phyloP scores from a whole-genome alignment of 1,140 invertebrate species.

The Drosophila triauraria region DNA sequence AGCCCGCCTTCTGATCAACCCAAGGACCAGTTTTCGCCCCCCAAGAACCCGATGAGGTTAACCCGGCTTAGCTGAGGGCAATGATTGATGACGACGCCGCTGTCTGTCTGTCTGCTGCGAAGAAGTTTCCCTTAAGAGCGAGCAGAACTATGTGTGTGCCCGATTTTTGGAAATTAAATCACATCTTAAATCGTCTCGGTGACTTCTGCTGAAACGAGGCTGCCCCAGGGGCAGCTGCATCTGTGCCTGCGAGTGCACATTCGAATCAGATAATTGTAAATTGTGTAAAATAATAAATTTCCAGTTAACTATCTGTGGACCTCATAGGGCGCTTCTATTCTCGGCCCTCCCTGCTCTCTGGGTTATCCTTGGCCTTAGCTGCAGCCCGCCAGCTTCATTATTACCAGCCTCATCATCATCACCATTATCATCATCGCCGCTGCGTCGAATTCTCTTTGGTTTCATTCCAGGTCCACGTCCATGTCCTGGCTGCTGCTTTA shows the following conservation, averaged over 20 bases:
- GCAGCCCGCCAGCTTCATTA: conserved; percentile 31
- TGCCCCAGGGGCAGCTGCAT: conserved; percentile 34
- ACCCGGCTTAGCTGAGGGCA: conserved; percentile 24
- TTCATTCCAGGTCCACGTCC: conserved; percentile 42
- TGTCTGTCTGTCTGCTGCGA: conserved; percentile 10
- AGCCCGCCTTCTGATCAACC: conserved; percentile 14
- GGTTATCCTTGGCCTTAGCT: conserved; percentile 21
- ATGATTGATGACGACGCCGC: conserved; percentile 42
- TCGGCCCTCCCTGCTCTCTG: conserved; percentile 1
- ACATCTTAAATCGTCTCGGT: conserved; percentile 68
- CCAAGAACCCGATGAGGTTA: conserved; percentile 23
- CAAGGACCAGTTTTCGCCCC: neutral
- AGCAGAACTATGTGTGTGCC: conserved; percentile 2
- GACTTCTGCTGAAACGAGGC: conserved; percentile 59
- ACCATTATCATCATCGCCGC: conserved; percentile 13
- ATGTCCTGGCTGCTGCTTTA: conserved; percentile 13
- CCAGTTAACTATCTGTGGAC: conserved; percentile 80
- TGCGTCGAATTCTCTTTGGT: conserved; percentile 28
- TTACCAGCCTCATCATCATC: conserved; percentile 13
- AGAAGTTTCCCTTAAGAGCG: conserved; percentile 22
- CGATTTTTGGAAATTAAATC: conserved; percentile 66
- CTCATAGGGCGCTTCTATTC: conserved; percentile 76
- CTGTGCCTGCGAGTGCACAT: conserved; percentile 64
- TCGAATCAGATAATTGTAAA: conserved; percentile 84
- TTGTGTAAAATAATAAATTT: conserved; percentile 84